Percentiles rank a stretch among this genome's conserved stretches.
Evolutionary conservation across 2,888 invertebrate genomes (phyloP).

Genomic region (Lysandra bellargus): DNA sequence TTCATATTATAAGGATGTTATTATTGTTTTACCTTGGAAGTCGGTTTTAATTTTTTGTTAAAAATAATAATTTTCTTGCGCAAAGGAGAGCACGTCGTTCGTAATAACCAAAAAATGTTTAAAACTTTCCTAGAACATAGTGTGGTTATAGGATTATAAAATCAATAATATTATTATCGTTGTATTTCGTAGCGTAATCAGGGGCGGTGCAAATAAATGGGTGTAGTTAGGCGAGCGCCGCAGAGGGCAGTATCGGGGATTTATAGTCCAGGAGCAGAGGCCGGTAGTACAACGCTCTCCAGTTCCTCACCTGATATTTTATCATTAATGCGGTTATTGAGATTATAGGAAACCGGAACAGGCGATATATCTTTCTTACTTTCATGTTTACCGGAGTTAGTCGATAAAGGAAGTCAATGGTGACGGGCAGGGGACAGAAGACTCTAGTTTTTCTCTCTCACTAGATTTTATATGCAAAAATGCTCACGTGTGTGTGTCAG

Average conservation of each 20-base stretch:
- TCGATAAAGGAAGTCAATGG: neutral
- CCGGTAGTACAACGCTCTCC: slow-evolving; percentile 26
- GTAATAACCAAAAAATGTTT: neutral
- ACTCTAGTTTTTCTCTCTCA: no score
- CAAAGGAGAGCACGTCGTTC: no score
- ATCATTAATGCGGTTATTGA: neutral
- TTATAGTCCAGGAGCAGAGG: slow-evolving; percentile 58
- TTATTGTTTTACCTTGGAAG: no score
- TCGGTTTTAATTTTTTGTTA: no score
- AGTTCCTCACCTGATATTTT: slow-evolving; percentile 24
- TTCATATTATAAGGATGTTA: no score
- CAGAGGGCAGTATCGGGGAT: slow-evolving; percentile 72
- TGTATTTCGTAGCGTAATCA: slow-evolving; percentile 60
- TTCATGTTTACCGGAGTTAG: neutral
- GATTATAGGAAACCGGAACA: neutral
- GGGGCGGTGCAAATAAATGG: slow-evolving; percentile 72
- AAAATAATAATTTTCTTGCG: no score
- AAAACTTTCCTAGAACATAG: neutral
- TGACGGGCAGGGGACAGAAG: no score
- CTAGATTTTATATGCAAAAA: no score
- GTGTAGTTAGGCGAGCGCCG: slow-evolving; percentile 71
- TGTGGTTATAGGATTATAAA: neutral
- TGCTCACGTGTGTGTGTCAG: no score
- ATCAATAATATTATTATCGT: slow-evolving; percentile 43
- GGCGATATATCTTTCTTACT: no score